phyloP scores from a whole-genome alignment of 2,113 vertebrate genomes.

The Dolichotis patagonum region DNA sequence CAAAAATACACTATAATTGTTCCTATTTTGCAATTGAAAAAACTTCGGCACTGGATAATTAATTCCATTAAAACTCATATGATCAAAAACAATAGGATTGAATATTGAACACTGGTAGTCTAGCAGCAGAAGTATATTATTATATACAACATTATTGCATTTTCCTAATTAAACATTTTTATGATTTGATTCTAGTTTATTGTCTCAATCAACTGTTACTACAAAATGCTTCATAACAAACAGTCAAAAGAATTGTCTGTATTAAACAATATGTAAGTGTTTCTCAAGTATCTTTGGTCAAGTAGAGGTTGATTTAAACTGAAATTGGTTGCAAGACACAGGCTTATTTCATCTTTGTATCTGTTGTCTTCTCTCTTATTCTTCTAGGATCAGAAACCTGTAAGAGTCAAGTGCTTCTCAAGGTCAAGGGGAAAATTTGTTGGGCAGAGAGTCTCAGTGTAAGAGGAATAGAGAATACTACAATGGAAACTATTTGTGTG shows the following conservation, averaged over 20 bases:
- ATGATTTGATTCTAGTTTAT: background rate
- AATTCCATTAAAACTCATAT: background rate
- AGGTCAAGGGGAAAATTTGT: background rate
- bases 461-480: background rate
- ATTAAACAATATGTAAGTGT: background rate
- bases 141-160: background rate
- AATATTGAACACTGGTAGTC: background rate
- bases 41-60: background rate
- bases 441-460: background rate
- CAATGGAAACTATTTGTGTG: background rate
- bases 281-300: background rate
- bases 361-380: background rate
- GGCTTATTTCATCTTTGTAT: background rate
- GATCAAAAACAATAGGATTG: background rate
- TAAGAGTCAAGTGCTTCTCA: background rate
- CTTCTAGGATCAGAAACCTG: background rate
- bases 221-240: background rate
- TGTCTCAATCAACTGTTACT: background rate
- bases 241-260: background rate
- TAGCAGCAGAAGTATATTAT: background rate
- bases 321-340: background rate
- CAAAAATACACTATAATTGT: background rate
- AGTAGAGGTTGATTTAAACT: background rate
- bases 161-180: background rate
- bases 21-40: slow-evolving; percentile 9